A percentile compares a stretch with the other conserved stretches of the same genome.
Conservation (phyloP, 1,140 invertebrate genomes). For the Drosophila funebris region DNA sequence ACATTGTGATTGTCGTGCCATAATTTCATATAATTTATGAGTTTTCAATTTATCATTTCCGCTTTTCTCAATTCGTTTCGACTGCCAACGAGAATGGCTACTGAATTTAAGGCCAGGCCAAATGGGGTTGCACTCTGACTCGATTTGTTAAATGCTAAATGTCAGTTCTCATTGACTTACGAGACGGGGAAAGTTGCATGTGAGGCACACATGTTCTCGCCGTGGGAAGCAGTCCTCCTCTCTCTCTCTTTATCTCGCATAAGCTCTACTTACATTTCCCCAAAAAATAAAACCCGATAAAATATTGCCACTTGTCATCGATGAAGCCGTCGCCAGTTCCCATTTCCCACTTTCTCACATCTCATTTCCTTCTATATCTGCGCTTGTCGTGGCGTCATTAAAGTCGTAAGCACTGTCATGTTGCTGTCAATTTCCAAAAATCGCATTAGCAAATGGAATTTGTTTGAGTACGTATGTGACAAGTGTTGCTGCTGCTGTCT, state of each 20-base stretch:
- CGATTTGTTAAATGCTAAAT: slow-evolving; percentile 64
- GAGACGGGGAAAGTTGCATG: slow-evolving; percentile 38
- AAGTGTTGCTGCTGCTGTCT: slow-evolving; percentile 27
- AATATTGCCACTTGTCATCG: slow-evolving; percentile 73
- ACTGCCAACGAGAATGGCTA: not conserved
- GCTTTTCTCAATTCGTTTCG: not conserved
- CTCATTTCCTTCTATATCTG: too few relatives aligned
- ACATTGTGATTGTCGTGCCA: slow-evolving; percentile 25
- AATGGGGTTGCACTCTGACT: slow-evolving; percentile 10
- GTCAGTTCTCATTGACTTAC: slow-evolving; percentile 48
- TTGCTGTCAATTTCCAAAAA: slow-evolving; percentile 79
- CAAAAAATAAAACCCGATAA: slow-evolving; percentile 38
- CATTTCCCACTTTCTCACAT: not conserved
- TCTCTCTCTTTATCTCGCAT: not conserved
- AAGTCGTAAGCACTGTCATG: slow-evolving; percentile 77
- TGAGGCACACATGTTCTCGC: slow-evolving; percentile 67
- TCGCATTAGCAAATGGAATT: slow-evolving; percentile 65
- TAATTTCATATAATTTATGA: slow-evolving; percentile 80
- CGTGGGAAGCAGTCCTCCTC: not conserved
- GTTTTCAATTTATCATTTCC: slow-evolving; percentile 73
- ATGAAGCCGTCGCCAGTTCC: slow-evolving; percentile 25
- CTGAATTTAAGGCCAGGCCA: not conserved
- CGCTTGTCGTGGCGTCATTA: slow-evolving; percentile 71
- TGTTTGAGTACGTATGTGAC: slow-evolving; percentile 13
- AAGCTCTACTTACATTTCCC: slow-evolving; percentile 41